Percentiles rank a stretch among this genome's conserved stretches.
phyloP scores from a whole-genome alignment of 2,113 vertebrate genomes.

The Crotophaga sulcirostris region DNA sequence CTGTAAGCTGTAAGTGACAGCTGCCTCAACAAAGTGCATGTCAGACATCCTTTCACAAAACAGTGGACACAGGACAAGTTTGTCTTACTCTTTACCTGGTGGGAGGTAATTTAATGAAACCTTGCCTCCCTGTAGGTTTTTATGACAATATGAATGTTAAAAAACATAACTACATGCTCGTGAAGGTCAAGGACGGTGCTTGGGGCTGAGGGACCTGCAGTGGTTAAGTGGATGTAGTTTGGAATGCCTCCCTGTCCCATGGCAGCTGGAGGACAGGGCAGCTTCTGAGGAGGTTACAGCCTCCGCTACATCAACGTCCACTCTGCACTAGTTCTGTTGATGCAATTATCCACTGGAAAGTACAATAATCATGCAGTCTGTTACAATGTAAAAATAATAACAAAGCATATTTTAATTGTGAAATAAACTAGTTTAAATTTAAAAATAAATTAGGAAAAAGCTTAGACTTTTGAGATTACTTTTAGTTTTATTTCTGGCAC shows the following conservation, averaged over 20 bases:
- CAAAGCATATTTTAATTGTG: neutral
- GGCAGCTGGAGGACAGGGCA: neutral
- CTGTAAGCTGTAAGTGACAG: neutral
- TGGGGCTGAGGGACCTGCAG: neutral
- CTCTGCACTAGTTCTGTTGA: neutral
- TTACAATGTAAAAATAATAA: neutral
- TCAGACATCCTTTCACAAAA: neutral
- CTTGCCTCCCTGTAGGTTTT: neutral
- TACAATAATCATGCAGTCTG: neutral
- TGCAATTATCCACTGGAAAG: neutral
- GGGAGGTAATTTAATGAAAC: neutral
- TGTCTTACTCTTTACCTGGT: neutral
- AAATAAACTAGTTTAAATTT: neutral
- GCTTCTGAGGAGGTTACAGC: neutral
- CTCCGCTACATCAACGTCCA: accelerated
- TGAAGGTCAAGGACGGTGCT: neutral
- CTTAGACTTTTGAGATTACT: neutral
- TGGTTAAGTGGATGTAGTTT: neutral
- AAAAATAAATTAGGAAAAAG: neutral
- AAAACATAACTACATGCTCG: neutral
- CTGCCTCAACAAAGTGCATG: neutral
- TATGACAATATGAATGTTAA: neutral
- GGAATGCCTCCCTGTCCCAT: neutral
- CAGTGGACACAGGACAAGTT: neutral
- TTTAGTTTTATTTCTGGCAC: neutral